Base-by-base conservation (phyloP, 2,888 invertebrate genomes). In the Acrocyrtus sp. region DNA sequence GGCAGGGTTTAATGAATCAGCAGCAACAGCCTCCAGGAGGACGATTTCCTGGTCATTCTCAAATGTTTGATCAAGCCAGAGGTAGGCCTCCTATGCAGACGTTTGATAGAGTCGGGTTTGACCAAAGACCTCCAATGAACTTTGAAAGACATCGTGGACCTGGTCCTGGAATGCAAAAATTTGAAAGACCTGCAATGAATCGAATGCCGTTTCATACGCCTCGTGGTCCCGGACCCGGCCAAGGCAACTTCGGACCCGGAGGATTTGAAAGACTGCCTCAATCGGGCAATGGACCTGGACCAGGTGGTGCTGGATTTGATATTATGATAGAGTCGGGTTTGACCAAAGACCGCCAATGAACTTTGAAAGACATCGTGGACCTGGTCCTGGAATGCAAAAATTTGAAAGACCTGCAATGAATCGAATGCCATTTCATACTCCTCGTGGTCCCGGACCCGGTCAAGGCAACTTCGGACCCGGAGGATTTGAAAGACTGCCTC, bases 351-450 rank as follows among this genome's bases (percentile, higher is more conserved):
- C 27, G 47, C 24, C 27, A 29, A 21, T 17, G 60, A 47, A 5
- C 47, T 26, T 27, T 19, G 48, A 68, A 26, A 39, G 73, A 17
- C 66, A 51, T 26, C 26, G n/a, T 24, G 72, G 72, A 17, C 65
- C 72, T 22, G 67, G 72, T 41, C 54, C 54, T 43, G 50, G 47
- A 29, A 61, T 67, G 63, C 76, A 72, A 60, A 75, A 72, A 26
- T 79, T 79, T 62, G 78, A 79, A n/a, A 43, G 76, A 19, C 74
- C 77, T 12, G 78, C 72, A 19, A 62, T 74, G 48, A 72, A 58
- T 39, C 62, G 72, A 47, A 68, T 61, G 67, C 73, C 53, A 45
- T 74, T 74, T 26, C 77, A 78, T 54, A 70, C 67, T 21, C 57
- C 65, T 24, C 47, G 45, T 22, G 6, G 24, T n/a, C 17, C 53